phyloP scores from a whole-genome alignment of 2,888 invertebrate genomes.

The Heliconius sara region DNA sequence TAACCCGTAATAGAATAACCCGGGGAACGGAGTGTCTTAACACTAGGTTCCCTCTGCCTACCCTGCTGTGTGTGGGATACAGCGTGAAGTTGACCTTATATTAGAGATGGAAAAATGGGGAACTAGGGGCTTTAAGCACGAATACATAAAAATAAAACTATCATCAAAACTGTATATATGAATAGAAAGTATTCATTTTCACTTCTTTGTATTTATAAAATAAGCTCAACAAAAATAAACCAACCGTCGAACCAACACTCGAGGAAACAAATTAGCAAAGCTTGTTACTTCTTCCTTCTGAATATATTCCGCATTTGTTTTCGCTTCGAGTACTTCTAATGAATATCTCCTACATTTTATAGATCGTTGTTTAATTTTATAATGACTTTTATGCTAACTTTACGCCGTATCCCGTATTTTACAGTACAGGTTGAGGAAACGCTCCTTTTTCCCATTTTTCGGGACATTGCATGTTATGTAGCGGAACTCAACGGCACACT shows the following conservation, averaged over 20 bases:
- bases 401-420: no score
- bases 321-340: slow-evolving; percentile 29
- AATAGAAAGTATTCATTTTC: not conserved
- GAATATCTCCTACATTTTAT: slow-evolving; percentile 28
- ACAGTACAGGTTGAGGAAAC: no score
- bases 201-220: slow-evolving; percentile 6
- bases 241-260: slow-evolving; percentile 27
- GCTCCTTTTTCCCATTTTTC: no score
- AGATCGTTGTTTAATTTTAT: slow-evolving; percentile 32
- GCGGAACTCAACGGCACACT: no score
- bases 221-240: slow-evolving; percentile 9
- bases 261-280: slow-evolving; percentile 50
- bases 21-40: no score
- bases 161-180: not conserved
- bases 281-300: slow-evolving; percentile 44
- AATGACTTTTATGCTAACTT: not conserved
- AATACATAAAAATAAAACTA: not conserved
- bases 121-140: no score
- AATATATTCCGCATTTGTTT: slow-evolving; percentile 42
- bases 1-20: slow-evolving; percentile 28
- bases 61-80: no score
- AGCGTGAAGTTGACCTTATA: no score
- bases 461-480: no score
- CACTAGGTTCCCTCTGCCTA: no score
- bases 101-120: no score